These are phyloP conservation scores for Alces alces DNA, from an alignment of 2,113 vertebrate species.

Conservation along the genomic window DNA sequence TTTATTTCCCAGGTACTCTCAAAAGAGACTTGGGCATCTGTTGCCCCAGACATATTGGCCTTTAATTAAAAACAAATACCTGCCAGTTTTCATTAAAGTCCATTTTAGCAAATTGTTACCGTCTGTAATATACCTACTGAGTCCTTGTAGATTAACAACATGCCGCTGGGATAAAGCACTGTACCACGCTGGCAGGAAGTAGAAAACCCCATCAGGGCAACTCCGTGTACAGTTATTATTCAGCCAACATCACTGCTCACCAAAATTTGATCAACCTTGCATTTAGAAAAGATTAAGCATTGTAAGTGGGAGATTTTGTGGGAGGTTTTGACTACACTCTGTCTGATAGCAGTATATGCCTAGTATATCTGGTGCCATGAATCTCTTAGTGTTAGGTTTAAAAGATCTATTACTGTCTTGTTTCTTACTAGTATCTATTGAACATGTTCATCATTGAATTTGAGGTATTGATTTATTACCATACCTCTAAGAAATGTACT, in stretches of 20 bases:
- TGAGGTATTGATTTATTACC: not conserved
- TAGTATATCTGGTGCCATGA: not conserved
- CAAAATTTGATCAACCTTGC: not conserved
- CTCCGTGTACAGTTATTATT: not conserved
- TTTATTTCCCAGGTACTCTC: not conserved
- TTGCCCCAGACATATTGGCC: not conserved
- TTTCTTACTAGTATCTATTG: not conserved
- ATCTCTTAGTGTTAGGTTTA: not conserved
- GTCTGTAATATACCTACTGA: not conserved
- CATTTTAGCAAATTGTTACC: not conserved
- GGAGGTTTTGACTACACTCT: not conserved
- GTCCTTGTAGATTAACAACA: not conserved
- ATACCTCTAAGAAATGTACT: not conserved
- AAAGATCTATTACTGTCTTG: not conserved
- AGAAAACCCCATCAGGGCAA: not conserved
- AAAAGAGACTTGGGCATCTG: not conserved
- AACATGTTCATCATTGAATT: not conserved
- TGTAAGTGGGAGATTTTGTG: not conserved
- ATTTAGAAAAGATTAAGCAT: not conserved
- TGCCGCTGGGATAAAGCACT: not conserved
- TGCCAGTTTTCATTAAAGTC: constrained; percentile 30
- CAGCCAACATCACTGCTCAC: not conserved
- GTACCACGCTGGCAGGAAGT: not conserved
- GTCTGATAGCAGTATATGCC: accelerated
- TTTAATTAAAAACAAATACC: constrained; percentile 39